Evolutionary conservation across 2,888 invertebrate genomes (phyloP), one percentile per base, ranked within the genome.

Genomic region (Oligia strigilis): DNA sequence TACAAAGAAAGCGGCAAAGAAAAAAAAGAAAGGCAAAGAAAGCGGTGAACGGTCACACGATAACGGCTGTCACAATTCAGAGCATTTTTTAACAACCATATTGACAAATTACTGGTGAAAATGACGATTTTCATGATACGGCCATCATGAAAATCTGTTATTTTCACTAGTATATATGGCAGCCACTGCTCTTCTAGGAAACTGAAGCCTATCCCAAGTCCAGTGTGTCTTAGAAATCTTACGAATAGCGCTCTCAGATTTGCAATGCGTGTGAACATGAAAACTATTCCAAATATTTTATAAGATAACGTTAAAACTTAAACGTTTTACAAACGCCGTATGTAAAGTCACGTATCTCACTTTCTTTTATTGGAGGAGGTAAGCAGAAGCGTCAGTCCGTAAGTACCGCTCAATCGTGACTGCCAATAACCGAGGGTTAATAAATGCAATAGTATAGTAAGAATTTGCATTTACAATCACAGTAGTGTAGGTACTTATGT

Each of bases 361-460:
- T 86, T 86, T 88, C 87, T 84, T 87, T 87, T 79, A 82, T 81
- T 82, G 55, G 29, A 65, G 40, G 70, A 62, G 76, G 75, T 83
- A 78, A 80, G 77, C 82, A 88, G 69, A 64, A 72, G 71, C 75
- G 66, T 82, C 77, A 77, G 76, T 77, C 46, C 55, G 13, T 80
- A 79, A 83, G 85, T 83, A 82, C 85, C 82, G 79, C 77, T 77
- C 78, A 87, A 75, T 69, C 88, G 87, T 87, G 87, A 80, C 87
- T 67, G 52, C 60, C 81, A 87, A 87, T 88, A 82, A 81, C 72
- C 46, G 43, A 46, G n/a, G 46, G 62, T 79, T 83, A 88, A 77
- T 85, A 17, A 71, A 67, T 49, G 49, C 72, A 73, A 80, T 87
- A 77, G 81, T 85, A 71, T 72, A 79, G 81, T 80, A 80, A 75